Evolutionary conservation across 2,888 invertebrate genomes (phyloP), one percentile per base, ranked within the genome.

Genomic region (Hemaris fuciformis): DNA sequence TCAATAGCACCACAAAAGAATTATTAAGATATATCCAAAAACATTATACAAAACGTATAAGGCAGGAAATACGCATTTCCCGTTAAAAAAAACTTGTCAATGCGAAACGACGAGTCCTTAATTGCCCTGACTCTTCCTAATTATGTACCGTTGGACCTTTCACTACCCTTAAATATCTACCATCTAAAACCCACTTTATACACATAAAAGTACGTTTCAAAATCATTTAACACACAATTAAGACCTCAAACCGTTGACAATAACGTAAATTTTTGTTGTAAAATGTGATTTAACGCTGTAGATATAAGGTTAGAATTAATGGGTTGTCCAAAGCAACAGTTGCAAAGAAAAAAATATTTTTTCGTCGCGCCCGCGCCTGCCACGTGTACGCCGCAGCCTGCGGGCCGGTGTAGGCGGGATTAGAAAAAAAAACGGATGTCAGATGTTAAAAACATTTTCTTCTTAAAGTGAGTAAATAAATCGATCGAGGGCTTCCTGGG

Each of bases 301-400:
- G 4, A n/a, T 4, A 53, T 18, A 53, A 5, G 8, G 27, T 53
- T 18, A 6, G 15, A 48, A 27, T 25, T 25, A 18, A 31, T 53
- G 8, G 20, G 3, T 18, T 18, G 27, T 18, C 10, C 4, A 13
- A 53, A 18, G 31, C 18, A 53, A 53, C 53, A 27, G 53, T 53
- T 53, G 18, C 53, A 4, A 25, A 3, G 38, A 38, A 15, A 18
- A 53, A 53, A 27, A 6, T 53, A 13, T 31, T 31, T 53, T 53
- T 53, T 53, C 10, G 53, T 23, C 5, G 22, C 45, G 41, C 22
- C 18, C 53, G 27, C 31, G 53, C 53, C 53, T 41, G 60, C 48
- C 60, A 60, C 60, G 60, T 60, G 60, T 46, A 59, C 2, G 10
- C n/a, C 48, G 46, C 48, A 60, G 48, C 60, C 60, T 53, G 53